Conservation (phyloP, 1,140 invertebrate species). For the Panonychus citri region DNA sequence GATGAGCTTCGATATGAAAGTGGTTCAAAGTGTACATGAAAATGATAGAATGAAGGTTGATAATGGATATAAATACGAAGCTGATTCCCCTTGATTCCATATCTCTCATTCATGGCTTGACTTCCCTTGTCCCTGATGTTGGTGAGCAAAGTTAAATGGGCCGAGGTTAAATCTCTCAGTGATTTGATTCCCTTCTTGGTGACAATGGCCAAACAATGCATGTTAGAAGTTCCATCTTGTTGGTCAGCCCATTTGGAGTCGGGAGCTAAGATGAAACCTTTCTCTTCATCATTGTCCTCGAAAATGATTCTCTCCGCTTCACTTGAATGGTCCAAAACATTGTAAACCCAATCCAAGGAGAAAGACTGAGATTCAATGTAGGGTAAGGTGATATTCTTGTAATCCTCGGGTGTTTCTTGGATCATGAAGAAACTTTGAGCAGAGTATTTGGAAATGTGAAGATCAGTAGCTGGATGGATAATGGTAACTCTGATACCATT, state of each 20-base stretch:
- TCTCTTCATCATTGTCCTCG: constrained; percentile 50
- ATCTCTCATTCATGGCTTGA: constrained; percentile 52
- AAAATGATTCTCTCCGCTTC: constrained; percentile 65
- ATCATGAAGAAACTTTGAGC: constrained; percentile 45
- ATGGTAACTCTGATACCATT: constrained; percentile 50
- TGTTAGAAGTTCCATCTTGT: constrained; percentile 37
- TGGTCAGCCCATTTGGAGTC: constrained; percentile 42
- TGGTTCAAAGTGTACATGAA: constrained; percentile 82
- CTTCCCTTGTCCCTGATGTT: constrained; percentile 51
- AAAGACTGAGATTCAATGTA: constrained; percentile 43
- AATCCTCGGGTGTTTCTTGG: constrained; percentile 59
- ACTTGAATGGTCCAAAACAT: constrained; percentile 70
- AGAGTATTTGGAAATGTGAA: constrained; percentile 67
- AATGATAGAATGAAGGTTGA: constrained; percentile 86
- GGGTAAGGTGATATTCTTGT: constrained; percentile 49
- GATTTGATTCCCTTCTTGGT: constrained; percentile 48
- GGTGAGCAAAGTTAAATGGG: constrained; percentile 54
- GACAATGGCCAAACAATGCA: constrained; percentile 62
- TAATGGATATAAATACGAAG: constrained; percentile 72
- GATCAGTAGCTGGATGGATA: constrained; percentile 73
- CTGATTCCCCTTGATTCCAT: constrained; percentile 39
- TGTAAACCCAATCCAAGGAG: constrained; percentile 76
- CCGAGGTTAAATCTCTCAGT: constrained; percentile 47
- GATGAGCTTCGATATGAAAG: constrained; percentile 30
- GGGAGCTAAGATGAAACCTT: constrained; percentile 42